phyloP scores from a whole-genome alignment of 2,113 vertebrate genomes.

The Rynchops niger region DNA sequence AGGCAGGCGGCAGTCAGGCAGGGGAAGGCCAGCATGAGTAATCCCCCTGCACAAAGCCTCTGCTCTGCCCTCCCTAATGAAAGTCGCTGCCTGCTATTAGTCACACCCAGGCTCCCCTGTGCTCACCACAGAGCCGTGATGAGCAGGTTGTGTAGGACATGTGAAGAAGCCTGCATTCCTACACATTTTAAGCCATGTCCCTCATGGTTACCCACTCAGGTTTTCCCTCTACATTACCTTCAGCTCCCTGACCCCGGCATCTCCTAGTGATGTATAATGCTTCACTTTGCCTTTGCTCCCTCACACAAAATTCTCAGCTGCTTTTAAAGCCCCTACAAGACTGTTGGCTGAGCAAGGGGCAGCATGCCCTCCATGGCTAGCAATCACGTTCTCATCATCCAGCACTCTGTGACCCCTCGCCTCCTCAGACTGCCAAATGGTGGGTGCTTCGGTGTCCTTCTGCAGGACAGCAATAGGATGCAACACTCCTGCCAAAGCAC shows the following conservation, averaged over 20 bases:
- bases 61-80: background rate
- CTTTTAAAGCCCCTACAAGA: background rate
- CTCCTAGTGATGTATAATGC: background rate
- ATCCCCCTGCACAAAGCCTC: accelerated
- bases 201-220: background rate
- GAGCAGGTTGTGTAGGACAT: background rate
- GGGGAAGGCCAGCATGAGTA: background rate
- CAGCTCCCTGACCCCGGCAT: background rate
- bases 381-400: background rate
- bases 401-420: accelerated
- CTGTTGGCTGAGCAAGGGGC: background rate
- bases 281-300: background rate
- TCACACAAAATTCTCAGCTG: background rate
- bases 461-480: background rate
- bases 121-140: background rate
- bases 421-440: background rate
- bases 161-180: background rate
- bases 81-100: background rate
- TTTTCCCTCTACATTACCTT: background rate
- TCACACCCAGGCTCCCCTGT: background rate
- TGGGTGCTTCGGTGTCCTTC: background rate
- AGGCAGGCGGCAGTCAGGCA: accelerated
- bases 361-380: background rate
- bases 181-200: background rate
- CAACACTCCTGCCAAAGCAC: background rate